These are phyloP conservation scores for Actenoides lindsayi DNA, from an alignment of 2,113 vertebrate genomes.

Conservation along the genomic window DNA sequence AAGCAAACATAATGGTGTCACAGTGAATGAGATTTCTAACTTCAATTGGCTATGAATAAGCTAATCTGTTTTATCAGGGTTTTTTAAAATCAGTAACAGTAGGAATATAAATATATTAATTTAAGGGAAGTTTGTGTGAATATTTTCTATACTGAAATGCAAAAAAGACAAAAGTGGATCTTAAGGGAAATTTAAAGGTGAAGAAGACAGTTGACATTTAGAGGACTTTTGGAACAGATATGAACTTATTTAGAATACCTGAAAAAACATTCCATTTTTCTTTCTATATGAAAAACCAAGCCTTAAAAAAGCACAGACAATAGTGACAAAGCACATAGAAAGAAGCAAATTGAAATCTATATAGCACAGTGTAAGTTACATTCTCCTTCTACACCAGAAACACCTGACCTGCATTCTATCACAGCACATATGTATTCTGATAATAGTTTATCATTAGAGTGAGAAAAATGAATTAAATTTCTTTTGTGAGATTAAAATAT, in stretches of 20 bases:
- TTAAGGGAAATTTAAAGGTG: not conserved
- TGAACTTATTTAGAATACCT: not conserved
- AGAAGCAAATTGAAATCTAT: conserved; percentile 8
- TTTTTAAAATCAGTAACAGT: not conserved
- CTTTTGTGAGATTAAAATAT: not conserved
- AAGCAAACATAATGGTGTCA: not conserved
- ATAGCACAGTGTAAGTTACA: not conserved
- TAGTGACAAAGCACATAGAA: not conserved
- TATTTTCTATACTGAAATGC: not conserved
- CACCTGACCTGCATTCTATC: not conserved
- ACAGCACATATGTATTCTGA: conserved; percentile 6
- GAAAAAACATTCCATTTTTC: not conserved
- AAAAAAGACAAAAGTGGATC: not conserved
- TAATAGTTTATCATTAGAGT: not conserved
- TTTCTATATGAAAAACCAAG: not conserved
- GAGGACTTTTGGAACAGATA: not conserved
- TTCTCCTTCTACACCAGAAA: not conserved
- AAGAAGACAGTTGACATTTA: not conserved
- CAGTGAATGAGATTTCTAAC: not conserved
- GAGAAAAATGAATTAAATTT: not conserved
- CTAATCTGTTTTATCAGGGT: not conserved
- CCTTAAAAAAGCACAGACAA: not conserved
- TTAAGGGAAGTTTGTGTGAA: not conserved
- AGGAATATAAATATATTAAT: not conserved
- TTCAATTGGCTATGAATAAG: not conserved